phyloP scores from a whole-genome alignment of 2,797 vertebrate species.

The Vespertilio murinus region DNA sequence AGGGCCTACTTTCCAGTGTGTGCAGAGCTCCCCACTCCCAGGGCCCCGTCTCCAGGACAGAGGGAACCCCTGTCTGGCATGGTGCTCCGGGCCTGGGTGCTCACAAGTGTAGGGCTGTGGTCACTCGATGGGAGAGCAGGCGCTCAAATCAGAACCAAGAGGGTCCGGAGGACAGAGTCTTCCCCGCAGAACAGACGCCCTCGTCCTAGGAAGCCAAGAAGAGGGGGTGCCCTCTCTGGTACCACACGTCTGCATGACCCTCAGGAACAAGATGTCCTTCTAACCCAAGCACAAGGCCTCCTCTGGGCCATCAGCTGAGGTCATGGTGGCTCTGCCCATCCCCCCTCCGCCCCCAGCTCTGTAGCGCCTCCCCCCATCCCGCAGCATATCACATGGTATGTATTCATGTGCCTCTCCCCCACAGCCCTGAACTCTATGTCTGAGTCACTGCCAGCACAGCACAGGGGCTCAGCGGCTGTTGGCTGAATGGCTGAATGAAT shows the following conservation, averaged over 20 bases:
- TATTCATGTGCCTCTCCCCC: not conserved
- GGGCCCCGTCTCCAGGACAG: not conserved
- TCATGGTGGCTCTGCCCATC: not conserved
- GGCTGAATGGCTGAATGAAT: slow-evolving; percentile 31
- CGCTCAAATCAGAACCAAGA: not conserved
- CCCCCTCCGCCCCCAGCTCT: not conserved
- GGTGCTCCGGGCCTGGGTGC: not conserved
- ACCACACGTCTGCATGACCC: not conserved
- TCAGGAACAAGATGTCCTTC: not conserved
- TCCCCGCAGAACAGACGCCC: not conserved
- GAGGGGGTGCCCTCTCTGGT: not conserved
- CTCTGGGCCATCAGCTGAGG: not conserved
- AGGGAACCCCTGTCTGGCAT: not conserved
- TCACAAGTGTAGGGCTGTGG: not conserved
- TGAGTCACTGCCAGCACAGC: not conserved
- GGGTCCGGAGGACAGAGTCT: not conserved
- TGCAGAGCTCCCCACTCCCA: not conserved
- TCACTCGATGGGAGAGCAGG: not conserved
- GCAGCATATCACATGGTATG: not conserved
- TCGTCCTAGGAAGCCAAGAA: not conserved
- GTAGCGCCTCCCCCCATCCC: not conserved
- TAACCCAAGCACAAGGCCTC: not conserved
- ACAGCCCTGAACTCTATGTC: not conserved
- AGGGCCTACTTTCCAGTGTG: not conserved
- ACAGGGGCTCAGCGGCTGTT: not conserved